Conservation (phyloP, 92 coral and sea anemone genomes). For the Epizoanthus scotinus region DNA sequence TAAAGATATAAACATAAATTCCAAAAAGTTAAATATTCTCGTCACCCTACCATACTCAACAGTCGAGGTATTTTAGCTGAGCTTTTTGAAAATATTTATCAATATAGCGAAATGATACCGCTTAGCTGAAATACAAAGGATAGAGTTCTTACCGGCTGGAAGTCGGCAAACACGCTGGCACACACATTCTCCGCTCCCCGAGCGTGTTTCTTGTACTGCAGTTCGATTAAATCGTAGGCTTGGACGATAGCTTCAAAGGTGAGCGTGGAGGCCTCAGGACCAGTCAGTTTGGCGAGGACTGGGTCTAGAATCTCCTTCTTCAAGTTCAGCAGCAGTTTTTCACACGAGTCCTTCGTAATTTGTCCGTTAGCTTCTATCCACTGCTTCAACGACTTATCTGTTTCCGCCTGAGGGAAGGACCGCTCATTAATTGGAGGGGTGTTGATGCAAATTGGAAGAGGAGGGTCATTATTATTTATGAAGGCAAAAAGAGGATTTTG, state of each 20-base stretch:
- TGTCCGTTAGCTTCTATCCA: conserved; percentile 48
- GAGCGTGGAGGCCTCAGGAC: conserved; percentile 55
- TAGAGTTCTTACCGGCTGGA: conserved; percentile 61
- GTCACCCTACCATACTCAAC: too few species aligned
- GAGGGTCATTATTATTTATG: too few species aligned
- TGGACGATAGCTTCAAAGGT: conserved; percentile 53
- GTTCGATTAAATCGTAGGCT: conserved; percentile 53
- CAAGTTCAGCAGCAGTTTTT: conserved; percentile 45
- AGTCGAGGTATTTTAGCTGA: too few species aligned
- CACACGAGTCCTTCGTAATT: conserved; percentile 50
- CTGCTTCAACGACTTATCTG: conserved; percentile 4
- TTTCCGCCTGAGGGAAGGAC: conserved; percentile 9
- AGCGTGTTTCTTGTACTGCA: conserved; percentile 42
- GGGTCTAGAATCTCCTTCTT: conserved; percentile 64
- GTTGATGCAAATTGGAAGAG: too few species aligned
- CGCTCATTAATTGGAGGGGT: too few species aligned
- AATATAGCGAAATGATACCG: too few species aligned
- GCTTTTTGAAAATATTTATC: too few species aligned
- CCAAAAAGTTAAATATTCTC: too few species aligned
- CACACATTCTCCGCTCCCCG: conserved; percentile 70
- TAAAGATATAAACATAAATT: too few species aligned
- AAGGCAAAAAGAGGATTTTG: too few species aligned
- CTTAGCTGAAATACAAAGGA: neutral
- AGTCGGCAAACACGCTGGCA: conserved; percentile 60
- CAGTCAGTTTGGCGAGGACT: conserved; percentile 59